Evolutionary conservation across 1,140 invertebrate species (phyloP), one percentile per base, ranked within the genome.

Genomic region (Papilio machaon): DNA sequence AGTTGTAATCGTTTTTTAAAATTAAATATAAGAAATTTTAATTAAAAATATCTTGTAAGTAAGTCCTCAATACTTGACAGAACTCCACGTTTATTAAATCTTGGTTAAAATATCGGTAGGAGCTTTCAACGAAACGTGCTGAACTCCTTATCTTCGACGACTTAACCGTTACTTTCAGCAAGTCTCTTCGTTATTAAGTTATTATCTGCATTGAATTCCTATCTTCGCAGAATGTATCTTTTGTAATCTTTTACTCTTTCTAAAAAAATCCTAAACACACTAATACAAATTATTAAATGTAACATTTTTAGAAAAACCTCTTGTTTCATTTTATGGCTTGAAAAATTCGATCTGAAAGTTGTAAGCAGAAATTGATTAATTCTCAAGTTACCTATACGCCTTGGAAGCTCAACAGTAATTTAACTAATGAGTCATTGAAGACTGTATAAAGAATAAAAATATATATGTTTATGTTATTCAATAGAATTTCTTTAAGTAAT

Each of bases 141-240:
- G 30, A 70, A 70, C 23, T 70, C 15, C 64, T 70, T 70, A 70
- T 70, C 64, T 67, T 67, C 64, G 30, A 10, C 2, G 58, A 67
- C 30, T 35, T 67, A 67, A 67, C 64, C 64, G 64, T 67, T 67
- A 67, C 11, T 4, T 30, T 67, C 64, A 67, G 64, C 64, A n/a
- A 58, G 23, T 11, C 23, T 64, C 19, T 64, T 64, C 19, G 60
- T 64, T 64, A 64, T 64, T 64, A 64, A 64, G 60, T 64, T 64
- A 64, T 64, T 64, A 64, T 30, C 60, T 64, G 54, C 54, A 64
- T 19, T 64, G 60, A 64, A 64, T 23, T 64, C 60, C 17, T n/a
- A 58, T 58, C 54, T n/a, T 58, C 17, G 17, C 54, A n/a, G 19
- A 64, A 64, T 64, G 23, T 23, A 11, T 1, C 19, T 3, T 64